Conservation (phyloP, 2,113 vertebrate species). For the Desmodus rotundus region DNA sequence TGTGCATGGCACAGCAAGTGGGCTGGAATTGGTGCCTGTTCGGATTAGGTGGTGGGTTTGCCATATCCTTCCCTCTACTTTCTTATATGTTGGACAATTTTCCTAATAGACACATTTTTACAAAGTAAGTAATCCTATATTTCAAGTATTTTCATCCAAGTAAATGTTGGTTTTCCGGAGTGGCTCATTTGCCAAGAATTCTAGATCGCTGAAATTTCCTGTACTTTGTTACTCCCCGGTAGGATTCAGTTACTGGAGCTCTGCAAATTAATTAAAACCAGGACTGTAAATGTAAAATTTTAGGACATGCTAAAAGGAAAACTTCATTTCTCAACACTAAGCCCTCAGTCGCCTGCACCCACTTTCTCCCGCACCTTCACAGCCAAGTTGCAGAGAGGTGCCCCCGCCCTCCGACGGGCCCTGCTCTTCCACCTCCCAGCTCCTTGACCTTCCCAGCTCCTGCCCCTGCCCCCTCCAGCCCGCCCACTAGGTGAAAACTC, state of each 20-base stretch:
- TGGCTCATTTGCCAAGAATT: not conserved
- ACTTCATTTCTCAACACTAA: not conserved
- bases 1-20: no score
- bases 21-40: not conserved
- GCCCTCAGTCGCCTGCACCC: not conserved
- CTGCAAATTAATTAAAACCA: not conserved
- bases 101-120: not conserved
- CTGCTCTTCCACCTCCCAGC: no score
- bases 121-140: not conserved
- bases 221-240: not conserved
- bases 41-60: not conserved
- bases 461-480: not conserved
- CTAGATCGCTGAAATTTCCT: not conserved
- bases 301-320: not conserved
- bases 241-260: not conserved
- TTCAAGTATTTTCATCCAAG: conserved; percentile 7
- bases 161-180: not conserved
- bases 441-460: not conserved
- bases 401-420: not conserved
- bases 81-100: not conserved
- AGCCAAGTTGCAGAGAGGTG: not conserved
- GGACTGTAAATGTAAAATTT: not conserved
- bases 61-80: not conserved
- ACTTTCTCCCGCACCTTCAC: not conserved
- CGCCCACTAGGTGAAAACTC: not conserved